These are phyloP conservation scores for Anabas testudineus DNA, from an alignment of 2,797 vertebrate genomes.

Conservation along the genomic window DNA sequence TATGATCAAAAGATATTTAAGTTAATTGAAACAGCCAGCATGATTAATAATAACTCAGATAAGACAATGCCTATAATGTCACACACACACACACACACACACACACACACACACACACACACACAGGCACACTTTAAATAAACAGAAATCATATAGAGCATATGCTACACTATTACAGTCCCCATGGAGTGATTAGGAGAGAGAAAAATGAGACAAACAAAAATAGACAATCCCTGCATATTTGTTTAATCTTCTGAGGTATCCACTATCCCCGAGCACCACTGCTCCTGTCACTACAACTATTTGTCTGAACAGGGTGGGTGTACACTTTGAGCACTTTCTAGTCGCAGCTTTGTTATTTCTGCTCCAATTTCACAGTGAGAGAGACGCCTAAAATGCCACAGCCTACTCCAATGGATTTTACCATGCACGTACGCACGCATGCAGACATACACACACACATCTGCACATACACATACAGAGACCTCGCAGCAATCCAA, in stretches of 20 bases:
- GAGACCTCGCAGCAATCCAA: conserved; percentile 84
- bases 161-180: conserved; percentile 13
- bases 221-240: conserved; percentile 48
- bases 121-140: conserved; percentile 21
- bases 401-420: conserved; percentile 66
- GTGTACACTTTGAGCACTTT: conserved; percentile 54
- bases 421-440: conserved; percentile 33
- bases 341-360: conserved; percentile 73
- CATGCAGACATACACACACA: conserved; percentile 31
- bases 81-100: conserved; percentile 17
- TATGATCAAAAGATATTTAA: neutral
- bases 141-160: conserved; percentile 24
- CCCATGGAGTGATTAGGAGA: conserved; percentile 33
- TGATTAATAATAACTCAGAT: conserved; percentile 3
- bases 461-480: conserved; percentile 47
- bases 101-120: conserved; percentile 12
- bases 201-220: conserved; percentile 43
- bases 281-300: conserved; percentile 54
- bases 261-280: conserved; percentile 40
- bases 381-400: conserved; percentile 71
- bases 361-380: conserved; percentile 72
- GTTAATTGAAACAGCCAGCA: conserved; percentile 11
- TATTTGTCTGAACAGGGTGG: conserved; percentile 62
- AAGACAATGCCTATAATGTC: neutral
- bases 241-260: conserved; percentile 66